Conservation (phyloP, 2,797 vertebrate genomes). For the Acomys russatus region DNA sequence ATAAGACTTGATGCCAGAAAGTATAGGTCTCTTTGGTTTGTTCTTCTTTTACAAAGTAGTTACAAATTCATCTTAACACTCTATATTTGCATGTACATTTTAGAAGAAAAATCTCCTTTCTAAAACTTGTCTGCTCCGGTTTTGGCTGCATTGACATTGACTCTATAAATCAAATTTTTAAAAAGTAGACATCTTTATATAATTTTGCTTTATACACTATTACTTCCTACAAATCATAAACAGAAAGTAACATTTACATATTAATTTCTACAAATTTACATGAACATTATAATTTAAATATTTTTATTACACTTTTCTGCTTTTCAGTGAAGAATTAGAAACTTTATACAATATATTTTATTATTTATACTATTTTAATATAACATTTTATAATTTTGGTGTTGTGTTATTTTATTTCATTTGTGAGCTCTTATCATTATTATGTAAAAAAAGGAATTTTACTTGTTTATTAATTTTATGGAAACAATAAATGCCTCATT, state of each 20-base stretch:
- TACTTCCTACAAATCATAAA: background rate
- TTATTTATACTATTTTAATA: slow-evolving; percentile 8
- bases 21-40: background rate
- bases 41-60: background rate
- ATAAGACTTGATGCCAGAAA: background rate
- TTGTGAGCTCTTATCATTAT: background rate
- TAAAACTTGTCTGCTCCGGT: background rate
- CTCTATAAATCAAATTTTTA: background rate
- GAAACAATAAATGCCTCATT: background rate
- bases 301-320: background rate
- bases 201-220: background rate
- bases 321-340: background rate
- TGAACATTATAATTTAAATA: background rate
- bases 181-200: background rate
- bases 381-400: background rate
- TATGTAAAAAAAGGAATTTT: background rate
- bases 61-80: slow-evolving; percentile 29
- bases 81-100: background rate
- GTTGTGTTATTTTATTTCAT: background rate
- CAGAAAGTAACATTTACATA: too few species aligned
- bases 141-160: background rate
- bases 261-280: too few species aligned
- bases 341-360: background rate
- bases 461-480: background rate
- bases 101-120: slow-evolving; percentile 26